Base-by-base conservation (phyloP, 2,797 vertebrate genomes). In the Oreonectes daqikongensis region DNA sequence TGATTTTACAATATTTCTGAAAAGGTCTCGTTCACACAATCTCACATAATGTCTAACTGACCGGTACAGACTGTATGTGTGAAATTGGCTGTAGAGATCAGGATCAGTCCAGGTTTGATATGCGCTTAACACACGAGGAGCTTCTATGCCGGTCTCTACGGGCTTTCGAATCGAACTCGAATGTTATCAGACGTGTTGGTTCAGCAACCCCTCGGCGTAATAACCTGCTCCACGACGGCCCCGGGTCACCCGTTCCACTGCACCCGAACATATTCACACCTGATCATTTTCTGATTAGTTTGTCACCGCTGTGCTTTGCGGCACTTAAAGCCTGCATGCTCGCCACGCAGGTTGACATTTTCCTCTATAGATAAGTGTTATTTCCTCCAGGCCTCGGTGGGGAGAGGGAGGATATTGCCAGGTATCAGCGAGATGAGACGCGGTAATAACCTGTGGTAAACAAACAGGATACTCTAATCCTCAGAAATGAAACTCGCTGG, bases 261-360 rank as follows among this genome's bases (percentile, higher is more conserved):
- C 90, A 87, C 90, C 88, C 86, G 85, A 89, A 89, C 88, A 88
- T 87, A 90, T 90, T 87, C 87, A 79, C 53, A 81, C 82, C 87
- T 87, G 88, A 90, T 90, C 86, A 87, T 90, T 82, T 89, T 85
- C 88, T 86, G 84, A 87, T 86, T 86, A 89, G 86, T 83, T 88
- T 87, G 88, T 91, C 88, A 86, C 87, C 84, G 81, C 80, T 52
- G 80, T 85, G 88, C 83, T 88, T 86, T 86, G 85, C 86, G 87
- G 86, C 83, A 88, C 85, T 88, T 89, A 86, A 85, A 88, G 81
- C 78, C 87, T 83, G 86, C 87, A 84, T 85, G 84, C 83, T 87
- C 78, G 73, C 75, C 75, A 70, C 12, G 50, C 84, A 86, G 85
- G 85, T 86, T 90, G 90, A 90, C 88, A 89, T 89, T 86, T 83